Base-by-base conservation (phyloP, 2,888 invertebrate species). In the Scelioninae gen. 2 region DNA sequence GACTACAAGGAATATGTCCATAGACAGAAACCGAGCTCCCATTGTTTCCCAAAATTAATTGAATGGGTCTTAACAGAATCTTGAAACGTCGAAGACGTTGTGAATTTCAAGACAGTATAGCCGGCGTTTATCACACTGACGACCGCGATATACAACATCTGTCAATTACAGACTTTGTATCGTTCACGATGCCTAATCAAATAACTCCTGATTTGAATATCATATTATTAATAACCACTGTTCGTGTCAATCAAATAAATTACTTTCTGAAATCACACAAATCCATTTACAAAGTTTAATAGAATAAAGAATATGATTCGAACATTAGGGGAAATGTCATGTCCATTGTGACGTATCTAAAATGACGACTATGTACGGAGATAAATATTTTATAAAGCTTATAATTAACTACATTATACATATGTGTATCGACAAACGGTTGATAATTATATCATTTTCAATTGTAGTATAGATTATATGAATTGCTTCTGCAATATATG, bases 1-100 rank as follows among this genome's bases (percentile, higher is more conserved):
- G 50, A 43, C 48, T 68, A 68, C 74, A 70, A 57, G 64, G 57
- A 73, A 53, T 60, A 48, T 58, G 75, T 75, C 45, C 16, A 39
- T 53, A 46, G 53, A 55, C 11, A 22, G 35, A 46, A 60, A 53
- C n/a, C 46, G 28, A 39, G 69, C 46, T 25, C 13, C 80, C 77
- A 84, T 84, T 84, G 83, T 84, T 80, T 79, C 60, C 63, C 52
- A 73, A 78, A 83, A 84, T 84, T 84, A 83, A 84, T 84, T 82
- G 83, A 82, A 82, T 80, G 72, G 80, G 76, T 78, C 77, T 69
- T 77, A 64, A 70, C 53, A 55, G 55, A 71, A 72, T 75, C 77
- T 78, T 77, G 76, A 76, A 76, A 75, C 76, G 74, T 67, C 77
- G 79, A 79, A 77, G 72, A 72, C 45, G 58, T 39, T 39, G 16